phyloP scores from a whole-genome alignment of 2,113 vertebrate genomes.

The Heloderma charlesbogerti region DNA sequence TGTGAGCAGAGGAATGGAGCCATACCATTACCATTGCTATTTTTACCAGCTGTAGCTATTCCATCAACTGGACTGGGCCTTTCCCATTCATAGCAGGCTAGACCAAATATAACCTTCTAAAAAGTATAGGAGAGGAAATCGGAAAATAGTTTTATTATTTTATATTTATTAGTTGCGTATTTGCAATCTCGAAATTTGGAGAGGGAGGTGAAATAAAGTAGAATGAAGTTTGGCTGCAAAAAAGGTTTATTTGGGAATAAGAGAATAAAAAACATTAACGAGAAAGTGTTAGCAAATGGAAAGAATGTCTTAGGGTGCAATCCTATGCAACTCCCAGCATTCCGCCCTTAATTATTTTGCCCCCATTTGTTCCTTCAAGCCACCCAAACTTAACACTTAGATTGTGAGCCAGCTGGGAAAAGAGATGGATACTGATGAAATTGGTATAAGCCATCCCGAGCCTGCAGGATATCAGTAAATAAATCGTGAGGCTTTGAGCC shows the following conservation, averaged over 20 bases:
- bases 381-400: background rate
- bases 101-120: background rate
- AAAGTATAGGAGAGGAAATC: background rate
- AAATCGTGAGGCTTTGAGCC: background rate
- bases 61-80: too few species aligned
- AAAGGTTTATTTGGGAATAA: too few species aligned
- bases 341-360: too few species aligned
- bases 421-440: background rate
- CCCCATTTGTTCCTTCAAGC: background rate
- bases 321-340: too few species aligned
- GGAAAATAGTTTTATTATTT: background rate
- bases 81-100: too few species aligned
- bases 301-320: background rate
- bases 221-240: background rate
- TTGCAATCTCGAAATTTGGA: too few species aligned
- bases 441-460: background rate
- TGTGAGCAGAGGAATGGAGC: too few species aligned
- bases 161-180: too few species aligned
- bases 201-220: too few species aligned
- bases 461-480: background rate
- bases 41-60: too few species aligned
- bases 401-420: background rate
- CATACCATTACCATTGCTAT: too few species aligned
- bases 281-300: slow-evolving; percentile 3
- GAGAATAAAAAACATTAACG: too few species aligned